Conservation (phyloP, 2,113 vertebrate genomes). For the Pterocles orientalis region DNA sequence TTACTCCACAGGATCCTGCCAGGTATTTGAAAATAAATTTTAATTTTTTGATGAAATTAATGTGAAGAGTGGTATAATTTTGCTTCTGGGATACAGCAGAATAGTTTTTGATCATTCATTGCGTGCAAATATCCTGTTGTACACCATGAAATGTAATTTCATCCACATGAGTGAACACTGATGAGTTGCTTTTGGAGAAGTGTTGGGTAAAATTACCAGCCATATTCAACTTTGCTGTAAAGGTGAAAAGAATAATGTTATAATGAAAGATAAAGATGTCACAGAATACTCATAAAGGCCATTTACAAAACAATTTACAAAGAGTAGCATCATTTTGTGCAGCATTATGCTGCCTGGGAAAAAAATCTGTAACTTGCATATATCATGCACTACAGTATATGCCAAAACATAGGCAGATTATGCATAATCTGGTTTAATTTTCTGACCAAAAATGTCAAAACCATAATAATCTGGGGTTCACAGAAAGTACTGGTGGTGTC, state of each 20-base stretch:
- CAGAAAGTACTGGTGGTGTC: not conserved
- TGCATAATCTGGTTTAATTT: not conserved
- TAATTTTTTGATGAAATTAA: not conserved
- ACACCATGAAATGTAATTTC: conserved; percentile 30
- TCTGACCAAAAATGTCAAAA: not conserved
- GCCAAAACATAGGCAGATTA: not conserved
- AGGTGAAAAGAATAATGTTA: conserved; percentile 16
- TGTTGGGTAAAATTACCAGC: conserved; percentile 6
- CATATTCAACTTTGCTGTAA: conserved; percentile 2
- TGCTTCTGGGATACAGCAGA: not conserved
- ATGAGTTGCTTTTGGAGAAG: conserved; percentile 33
- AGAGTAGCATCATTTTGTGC: not conserved
- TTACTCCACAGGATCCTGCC: not conserved
- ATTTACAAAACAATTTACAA: not conserved
- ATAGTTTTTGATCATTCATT: conserved; percentile 8
- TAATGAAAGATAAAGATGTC: conserved; percentile 29
- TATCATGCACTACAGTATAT: not conserved
- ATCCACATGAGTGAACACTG: conserved; percentile 29
- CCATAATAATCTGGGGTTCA: not conserved
- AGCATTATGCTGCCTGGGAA: not conserved
- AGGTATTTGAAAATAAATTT: conserved; percentile 10
- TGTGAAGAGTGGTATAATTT: not conserved
- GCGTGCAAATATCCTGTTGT: not conserved
- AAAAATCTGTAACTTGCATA: not conserved
- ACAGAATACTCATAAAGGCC: not conserved